These are phyloP conservation scores for Hermodice carunculata DNA, from an alignment of 2,888 invertebrate species.

Conservation along the genomic window DNA sequence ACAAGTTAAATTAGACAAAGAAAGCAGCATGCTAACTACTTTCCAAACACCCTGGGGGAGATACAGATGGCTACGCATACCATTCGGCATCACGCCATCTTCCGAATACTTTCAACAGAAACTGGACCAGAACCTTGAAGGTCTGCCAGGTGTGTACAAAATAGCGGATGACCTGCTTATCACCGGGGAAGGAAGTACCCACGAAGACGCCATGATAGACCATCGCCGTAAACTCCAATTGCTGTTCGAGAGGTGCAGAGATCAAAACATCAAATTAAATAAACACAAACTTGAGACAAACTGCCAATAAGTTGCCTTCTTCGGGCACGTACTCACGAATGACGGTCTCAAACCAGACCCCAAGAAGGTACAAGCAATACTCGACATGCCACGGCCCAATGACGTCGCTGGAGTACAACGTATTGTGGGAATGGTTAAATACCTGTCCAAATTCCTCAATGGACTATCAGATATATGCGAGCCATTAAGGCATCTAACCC, in stretches of 20 bases:
- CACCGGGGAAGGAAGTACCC: too few species aligned
- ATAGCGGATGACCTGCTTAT: slow-evolving; percentile 43
- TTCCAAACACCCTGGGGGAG: slow-evolving; percentile 41
- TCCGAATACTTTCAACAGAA: slow-evolving; percentile 39
- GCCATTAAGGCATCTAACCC: slow-evolving; percentile 1
- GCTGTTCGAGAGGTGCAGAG: slow-evolving; percentile 28
- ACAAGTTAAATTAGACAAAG: slow-evolving; percentile 40
- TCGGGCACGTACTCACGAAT: slow-evolving; percentile 36
- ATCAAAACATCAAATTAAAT: slow-evolving; percentile 22
- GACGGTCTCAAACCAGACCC: slow-evolving; percentile 31
- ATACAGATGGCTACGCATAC: slow-evolving; percentile 40
- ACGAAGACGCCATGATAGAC: slow-evolving; percentile 37
- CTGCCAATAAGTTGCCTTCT: slow-evolving; percentile 25
- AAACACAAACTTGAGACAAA: slow-evolving; percentile 27
- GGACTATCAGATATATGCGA: background rate
- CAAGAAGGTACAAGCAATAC: too few species aligned
- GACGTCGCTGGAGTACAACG: slow-evolving; percentile 29
- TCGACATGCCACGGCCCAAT: too few species aligned
- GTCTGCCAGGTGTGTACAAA: slow-evolving; percentile 32
- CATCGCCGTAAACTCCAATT: slow-evolving; percentile 30
- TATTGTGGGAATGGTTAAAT: slow-evolving; percentile 25
- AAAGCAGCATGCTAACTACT: slow-evolving; percentile 38
- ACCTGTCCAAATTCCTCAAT: slow-evolving; percentile 2
- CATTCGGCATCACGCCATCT: slow-evolving; percentile 39
- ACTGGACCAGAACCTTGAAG: slow-evolving; percentile 37